Evolutionary conservation across 2,888 invertebrate species (phyloP).

Genomic region (Morpho helenor): DNA sequence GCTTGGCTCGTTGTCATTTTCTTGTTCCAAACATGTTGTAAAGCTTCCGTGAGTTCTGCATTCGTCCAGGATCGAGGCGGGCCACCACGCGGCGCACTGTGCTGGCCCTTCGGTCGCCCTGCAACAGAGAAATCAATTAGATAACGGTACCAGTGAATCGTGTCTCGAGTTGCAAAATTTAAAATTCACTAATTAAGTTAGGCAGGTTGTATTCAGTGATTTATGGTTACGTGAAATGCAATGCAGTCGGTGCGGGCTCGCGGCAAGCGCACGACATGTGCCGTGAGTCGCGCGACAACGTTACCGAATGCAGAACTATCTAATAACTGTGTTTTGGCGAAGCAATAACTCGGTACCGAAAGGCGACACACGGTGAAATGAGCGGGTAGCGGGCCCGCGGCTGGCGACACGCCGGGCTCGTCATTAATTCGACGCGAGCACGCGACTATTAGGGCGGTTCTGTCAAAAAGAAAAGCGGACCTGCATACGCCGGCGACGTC

Average conservation of each 20-base stretch:
- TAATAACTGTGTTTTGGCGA: constrained; percentile 70
- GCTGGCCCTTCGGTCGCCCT: constrained; percentile 94
- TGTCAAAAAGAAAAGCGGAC: constrained; percentile 67
- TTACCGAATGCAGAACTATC: constrained; percentile 67
- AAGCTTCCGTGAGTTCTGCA: constrained; percentile 92
- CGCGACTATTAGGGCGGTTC: constrained; percentile 70
- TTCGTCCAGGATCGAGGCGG: constrained; percentile 96
- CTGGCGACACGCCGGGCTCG: constrained; percentile 61
- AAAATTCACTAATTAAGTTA: constrained; percentile 58
- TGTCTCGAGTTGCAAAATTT: constrained; percentile 13
- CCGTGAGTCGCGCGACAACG: constrained; percentile 55
- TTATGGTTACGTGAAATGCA: constrained; percentile 47
- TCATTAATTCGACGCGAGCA: constrained; percentile 71
- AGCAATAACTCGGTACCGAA: constrained; percentile 43
- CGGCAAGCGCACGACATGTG: constrained; percentile 59
- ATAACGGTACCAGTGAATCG: neutral
- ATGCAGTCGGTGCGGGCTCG: constrained; percentile 39
- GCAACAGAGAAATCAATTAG: constrained; percentile 43
- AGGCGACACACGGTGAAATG: constrained; percentile 58
- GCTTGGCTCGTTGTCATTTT: constrained; percentile 97
- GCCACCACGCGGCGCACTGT: constrained; percentile 93
- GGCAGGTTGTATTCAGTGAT: constrained; percentile 52
- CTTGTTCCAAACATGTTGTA: constrained; percentile 97
- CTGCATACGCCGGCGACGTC: constrained; percentile 69
- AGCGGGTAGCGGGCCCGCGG: constrained; percentile 49